Evolutionary conservation across 2,888 invertebrate genomes (phyloP), one percentile per base, ranked within the genome.

Genomic region (Aquatica leii): DNA sequence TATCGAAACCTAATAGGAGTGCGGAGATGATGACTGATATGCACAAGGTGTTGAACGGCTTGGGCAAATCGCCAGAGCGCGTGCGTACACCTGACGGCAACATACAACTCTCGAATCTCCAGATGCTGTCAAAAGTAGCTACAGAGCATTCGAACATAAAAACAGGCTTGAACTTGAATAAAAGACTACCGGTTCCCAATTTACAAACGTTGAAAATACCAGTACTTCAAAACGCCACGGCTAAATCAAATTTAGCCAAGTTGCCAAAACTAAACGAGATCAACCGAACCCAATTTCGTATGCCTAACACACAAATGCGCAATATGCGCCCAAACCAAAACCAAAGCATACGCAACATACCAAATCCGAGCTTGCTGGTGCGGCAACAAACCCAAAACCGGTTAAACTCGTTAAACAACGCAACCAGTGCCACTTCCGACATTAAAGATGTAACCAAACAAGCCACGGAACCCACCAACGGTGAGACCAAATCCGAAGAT

Each of bases 311-410:
- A 31, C 63, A 78, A 57, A 74, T 78, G 37, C 67, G 79, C 37
- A 80, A 71, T 59, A 68, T 78, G 62, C 69, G 80, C 31, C 80
- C 81, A 0, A 79, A 81, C 71, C 80, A 84, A 75, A 88, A 88
- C 73, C 87, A 87, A 60, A 86, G 84, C 17, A 86, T 88, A 20
- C 80, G 88, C 41, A 87, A 86, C 70, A 88, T 88, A 67, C 88
- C 88, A 3, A 88, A 88, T 78, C 88, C 88, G 3, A 87, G 87
- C 54, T 82, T 86, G 6, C 69, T 88, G 69, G 84, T 87, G 40
- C 83, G 84, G 69, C 83, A 87, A 63, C 86, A 86, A 72, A 82
- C 83, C 69, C 82, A 82, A 62, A 81, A 77, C 59, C 72, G 80
- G 37, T 66, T 77, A 18, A 77, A 77, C 56, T 71, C 76, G 6